Evolutionary conservation across 2,797 vertebrate species (phyloP), one percentile per base, ranked within the genome.

Genomic region (Rhyacichthys aspro): DNA sequence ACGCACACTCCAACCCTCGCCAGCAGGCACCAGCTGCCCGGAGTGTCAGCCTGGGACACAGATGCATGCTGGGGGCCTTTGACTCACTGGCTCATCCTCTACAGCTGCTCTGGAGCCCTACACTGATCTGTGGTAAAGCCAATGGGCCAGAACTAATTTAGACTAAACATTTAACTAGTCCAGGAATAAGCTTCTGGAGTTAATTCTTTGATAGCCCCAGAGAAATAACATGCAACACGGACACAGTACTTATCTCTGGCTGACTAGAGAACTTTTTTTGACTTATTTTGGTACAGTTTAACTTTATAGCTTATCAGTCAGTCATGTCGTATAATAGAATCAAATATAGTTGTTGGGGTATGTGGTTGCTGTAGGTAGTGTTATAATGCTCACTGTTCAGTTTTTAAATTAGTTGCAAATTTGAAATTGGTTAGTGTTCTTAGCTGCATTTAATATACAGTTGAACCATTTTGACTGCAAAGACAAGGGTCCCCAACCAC

Each of bases 21-120:
- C 81, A 85, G 78, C 67, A 71, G 88, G 86, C 81, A 87, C 78
- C 67, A 71, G 78, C 76, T 61, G 49, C 55, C 16, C n/a, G 49
- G 67, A 72, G 65, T 76, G 81, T 89, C 80, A 76, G 70, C 63
- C 76, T 67, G 70, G 79, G 84, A 84, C 80, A 85, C 64, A 76
- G 57, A 86, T 77, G 62, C 52, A 61, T 70, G 60, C 49, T 72
- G 63, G 49, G n/a, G 49, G 37, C 14, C 55, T 74, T 42, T 53
- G 57, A 33, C 49, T 15, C 14, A 0, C 50, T 43, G 14, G 43
- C 55, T 28, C 41, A 56, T 72, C 49, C 46, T 1, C 43, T n/a
- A 19, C 56, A 67, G 72, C 72, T 72, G 72, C 66, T 70, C 42
- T n/a, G 41, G 16, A 43, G 65, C 18, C 16, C 4, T 14, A 16